A percentile compares a stretch with the other conserved stretches of the same genome.
These are phyloP conservation scores for Pelvicachromis taeniatus DNA, from an alignment of 2,113 vertebrate species.

Conservation along the genomic window DNA sequence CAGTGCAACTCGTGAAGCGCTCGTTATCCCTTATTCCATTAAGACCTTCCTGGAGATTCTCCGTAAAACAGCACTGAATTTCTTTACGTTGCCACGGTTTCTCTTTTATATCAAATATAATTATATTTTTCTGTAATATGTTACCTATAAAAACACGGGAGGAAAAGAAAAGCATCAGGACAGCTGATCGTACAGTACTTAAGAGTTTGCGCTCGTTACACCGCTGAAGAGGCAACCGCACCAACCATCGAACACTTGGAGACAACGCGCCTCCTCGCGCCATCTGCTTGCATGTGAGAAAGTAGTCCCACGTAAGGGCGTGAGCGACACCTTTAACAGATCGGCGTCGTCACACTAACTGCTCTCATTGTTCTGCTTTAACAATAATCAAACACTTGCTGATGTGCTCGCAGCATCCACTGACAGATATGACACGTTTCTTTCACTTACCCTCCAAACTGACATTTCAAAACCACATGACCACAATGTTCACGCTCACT, in stretches of 20 bases:
- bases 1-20: constrained; percentile 41
- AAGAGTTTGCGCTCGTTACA: not conserved
- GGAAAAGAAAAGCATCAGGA: not conserved
- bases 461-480: constrained; percentile 2
- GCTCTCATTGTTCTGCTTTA: not conserved
- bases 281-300: not conserved
- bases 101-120: constrained; percentile 33
- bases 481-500: not conserved
- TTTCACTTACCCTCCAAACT: not conserved
- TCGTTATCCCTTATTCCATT: not conserved
- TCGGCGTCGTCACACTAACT: not conserved
- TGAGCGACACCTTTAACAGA: constrained; percentile 26
- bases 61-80: constrained; percentile 23
- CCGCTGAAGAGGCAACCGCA: not conserved
- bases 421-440: not conserved
- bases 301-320: not conserved
- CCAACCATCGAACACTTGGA: not conserved
- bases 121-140: not conserved
- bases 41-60: not conserved
- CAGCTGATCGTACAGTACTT: constrained; percentile 32
- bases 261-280: not conserved
- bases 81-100: not conserved
- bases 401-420: not conserved
- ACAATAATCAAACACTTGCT: not conserved
- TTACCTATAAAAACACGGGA: constrained; percentile 14